Evolutionary conservation across 2,797 vertebrate genomes (phyloP).

Genomic region (Mus spretus): DNA sequence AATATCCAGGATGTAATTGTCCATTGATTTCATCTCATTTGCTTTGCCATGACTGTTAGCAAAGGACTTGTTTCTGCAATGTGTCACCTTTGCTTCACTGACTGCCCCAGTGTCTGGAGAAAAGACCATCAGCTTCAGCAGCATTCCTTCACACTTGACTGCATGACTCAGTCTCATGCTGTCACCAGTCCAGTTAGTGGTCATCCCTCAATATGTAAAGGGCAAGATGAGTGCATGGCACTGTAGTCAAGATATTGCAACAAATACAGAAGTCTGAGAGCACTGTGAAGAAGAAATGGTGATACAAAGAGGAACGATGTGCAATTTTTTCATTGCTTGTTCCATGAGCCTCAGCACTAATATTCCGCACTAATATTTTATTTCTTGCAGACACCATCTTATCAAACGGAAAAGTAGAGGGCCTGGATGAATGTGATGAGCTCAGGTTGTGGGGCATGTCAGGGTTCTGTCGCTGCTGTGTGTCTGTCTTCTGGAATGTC

Average conservation of each 20-base stretch:
- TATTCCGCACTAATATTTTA: background rate
- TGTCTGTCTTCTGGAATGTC: constrained; percentile 72
- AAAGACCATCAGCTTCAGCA: background rate
- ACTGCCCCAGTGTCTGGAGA: constrained; percentile 46
- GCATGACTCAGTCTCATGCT: constrained; percentile 60
- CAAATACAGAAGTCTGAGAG: constrained; percentile 10
- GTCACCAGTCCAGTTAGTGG: constrained; percentile 63
- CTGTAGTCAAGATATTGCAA: constrained; percentile 44
- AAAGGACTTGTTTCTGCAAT: background rate
- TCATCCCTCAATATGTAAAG: constrained; percentile 58
- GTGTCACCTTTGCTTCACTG: background rate
- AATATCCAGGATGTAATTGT: background rate
- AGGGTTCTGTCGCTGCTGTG: constrained; percentile 57
- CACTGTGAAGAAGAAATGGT: background rate
- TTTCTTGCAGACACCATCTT: constrained; percentile 36
- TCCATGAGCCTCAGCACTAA: background rate
- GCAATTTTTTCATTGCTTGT: background rate
- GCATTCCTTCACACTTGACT: constrained; percentile 18
- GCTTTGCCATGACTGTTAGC: background rate
- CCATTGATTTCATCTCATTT: background rate
- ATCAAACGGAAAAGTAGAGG: constrained; percentile 44
- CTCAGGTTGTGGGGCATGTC: background rate
- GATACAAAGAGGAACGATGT: constrained; percentile 5
- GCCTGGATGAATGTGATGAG: background rate
- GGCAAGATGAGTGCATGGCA: constrained; percentile 35